phyloP scores from a whole-genome alignment of 2,888 invertebrate species.

The Gasteruption jaculator region DNA sequence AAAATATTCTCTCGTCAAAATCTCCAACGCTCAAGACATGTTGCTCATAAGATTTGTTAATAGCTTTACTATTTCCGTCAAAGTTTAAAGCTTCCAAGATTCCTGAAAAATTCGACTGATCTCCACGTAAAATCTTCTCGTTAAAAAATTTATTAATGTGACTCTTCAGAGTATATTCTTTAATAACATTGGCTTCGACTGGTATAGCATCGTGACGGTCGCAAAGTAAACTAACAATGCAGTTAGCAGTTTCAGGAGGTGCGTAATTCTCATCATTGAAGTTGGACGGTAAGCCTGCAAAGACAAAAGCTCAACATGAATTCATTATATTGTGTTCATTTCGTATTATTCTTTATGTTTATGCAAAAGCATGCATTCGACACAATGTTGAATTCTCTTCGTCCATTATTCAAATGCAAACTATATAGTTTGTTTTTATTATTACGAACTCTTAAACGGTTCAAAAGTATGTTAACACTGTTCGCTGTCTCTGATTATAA shows the following conservation, averaged over 20 bases:
- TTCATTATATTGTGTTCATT: slow-evolving; percentile 9
- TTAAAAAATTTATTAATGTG: slow-evolving; percentile 70
- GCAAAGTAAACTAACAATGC: slow-evolving; percentile 79
- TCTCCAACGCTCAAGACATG: slow-evolving; percentile 88
- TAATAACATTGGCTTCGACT: slow-evolving; percentile 87
- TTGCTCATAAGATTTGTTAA: slow-evolving; percentile 85
- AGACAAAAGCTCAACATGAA: slow-evolving; percentile 8
- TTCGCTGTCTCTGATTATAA: too few species aligned
- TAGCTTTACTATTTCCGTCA: slow-evolving; percentile 78
- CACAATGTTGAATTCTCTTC: too few species aligned
- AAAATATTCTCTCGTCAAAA: slow-evolving; percentile 94
- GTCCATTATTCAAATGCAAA: too few species aligned
- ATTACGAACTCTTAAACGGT: too few species aligned
- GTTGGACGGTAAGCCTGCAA: slow-evolving; percentile 66
- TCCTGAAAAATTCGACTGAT: slow-evolving; percentile 65
- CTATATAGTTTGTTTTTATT: too few species aligned
- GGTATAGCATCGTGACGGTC: slow-evolving; percentile 74
- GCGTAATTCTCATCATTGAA: slow-evolving; percentile 60
- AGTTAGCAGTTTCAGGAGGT: slow-evolving; percentile 66
- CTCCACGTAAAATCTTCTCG: slow-evolving; percentile 72
- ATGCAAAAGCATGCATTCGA: too few species aligned
- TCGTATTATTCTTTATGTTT: too few species aligned
- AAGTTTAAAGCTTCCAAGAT: slow-evolving; percentile 76
- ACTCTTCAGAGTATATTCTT: slow-evolving; percentile 80
- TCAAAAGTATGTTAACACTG: too few species aligned